Evolutionary conservation across 2,888 invertebrate species (phyloP).

Genomic region (Polymixis lichenea): DNA sequence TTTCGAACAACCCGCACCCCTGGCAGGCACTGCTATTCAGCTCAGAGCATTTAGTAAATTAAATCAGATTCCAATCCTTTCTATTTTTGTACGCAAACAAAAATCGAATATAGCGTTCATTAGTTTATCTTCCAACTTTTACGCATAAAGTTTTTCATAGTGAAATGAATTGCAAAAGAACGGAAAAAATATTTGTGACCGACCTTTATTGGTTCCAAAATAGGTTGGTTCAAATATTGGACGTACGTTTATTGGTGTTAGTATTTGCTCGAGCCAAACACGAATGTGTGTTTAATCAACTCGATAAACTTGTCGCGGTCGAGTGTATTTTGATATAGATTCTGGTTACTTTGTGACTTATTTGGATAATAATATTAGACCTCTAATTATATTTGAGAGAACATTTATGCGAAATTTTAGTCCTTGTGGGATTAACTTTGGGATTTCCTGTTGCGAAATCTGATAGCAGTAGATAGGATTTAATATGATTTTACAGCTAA

Average conservation of each 20-base stretch:
- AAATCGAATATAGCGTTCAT: not conserved
- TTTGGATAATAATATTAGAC: constrained; percentile 22
- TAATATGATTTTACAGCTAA: not conserved
- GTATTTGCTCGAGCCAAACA: constrained; percentile 56
- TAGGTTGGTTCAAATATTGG: constrained; percentile 50
- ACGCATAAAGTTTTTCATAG: constrained; percentile 13
- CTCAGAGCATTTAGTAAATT: not conserved
- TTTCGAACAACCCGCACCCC: no score
- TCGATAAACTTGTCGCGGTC: not conserved
- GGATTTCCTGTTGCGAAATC: constrained; percentile 35
- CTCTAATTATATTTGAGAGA: constrained; percentile 28
- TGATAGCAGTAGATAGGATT: constrained; percentile 1
- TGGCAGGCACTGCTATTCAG: not conserved
- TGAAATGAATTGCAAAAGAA: not conserved
- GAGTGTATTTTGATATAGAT: constrained; percentile 8
- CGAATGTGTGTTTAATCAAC: constrained; percentile 26
- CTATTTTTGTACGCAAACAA: constrained; percentile 14
- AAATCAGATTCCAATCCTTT: not conserved
- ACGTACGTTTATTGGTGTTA: constrained; percentile 21
- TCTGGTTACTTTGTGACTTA: constrained; percentile 28
- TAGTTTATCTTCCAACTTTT: constrained; percentile 7
- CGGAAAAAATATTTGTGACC: constrained; percentile 4
- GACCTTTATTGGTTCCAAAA: constrained; percentile 12
- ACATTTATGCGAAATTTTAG: constrained; percentile 26
- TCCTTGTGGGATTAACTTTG: constrained; percentile 11